Conservation (phyloP, 2,888 invertebrate genomes). For the Tortricodes alternella region DNA sequence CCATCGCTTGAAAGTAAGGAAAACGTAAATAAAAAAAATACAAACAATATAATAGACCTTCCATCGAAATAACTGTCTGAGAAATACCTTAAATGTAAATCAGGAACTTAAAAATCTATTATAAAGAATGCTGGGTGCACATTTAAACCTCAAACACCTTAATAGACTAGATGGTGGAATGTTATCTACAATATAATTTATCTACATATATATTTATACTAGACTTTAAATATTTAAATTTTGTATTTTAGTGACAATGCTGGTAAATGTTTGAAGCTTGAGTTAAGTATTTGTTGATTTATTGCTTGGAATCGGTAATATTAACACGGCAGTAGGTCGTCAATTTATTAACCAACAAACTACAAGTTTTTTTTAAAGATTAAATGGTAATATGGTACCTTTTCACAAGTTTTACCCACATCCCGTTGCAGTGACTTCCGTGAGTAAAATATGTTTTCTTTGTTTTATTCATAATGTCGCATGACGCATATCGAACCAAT, state of each 20-base stretch:
- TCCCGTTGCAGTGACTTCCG: too few relatives aligned
- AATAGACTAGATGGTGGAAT: conserved; percentile 73
- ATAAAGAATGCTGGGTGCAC: conserved; percentile 22
- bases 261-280: conserved; percentile 6
- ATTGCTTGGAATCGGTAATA: neutral
- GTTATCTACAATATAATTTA: conserved; percentile 59
- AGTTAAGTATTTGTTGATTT: conserved; percentile 4
- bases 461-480: too few relatives aligned
- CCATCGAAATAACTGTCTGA: conserved; percentile 25
- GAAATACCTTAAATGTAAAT: conserved; percentile 21
- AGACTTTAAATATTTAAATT: conserved; percentile 20
- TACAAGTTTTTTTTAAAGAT: too few relatives aligned
- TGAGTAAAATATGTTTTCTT: too few relatives aligned
- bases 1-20: neutral
- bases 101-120: conserved; percentile 35
- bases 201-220: conserved; percentile 34
- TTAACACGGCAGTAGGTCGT: too few relatives aligned
- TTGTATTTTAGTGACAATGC: conserved; percentile 10
- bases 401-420: too few relatives aligned
- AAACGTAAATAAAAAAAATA: neutral
- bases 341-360: too few relatives aligned
- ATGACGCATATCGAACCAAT: too few relatives aligned
- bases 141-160: conserved; percentile 45
- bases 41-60: conserved; percentile 31
- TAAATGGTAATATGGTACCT: too few relatives aligned